phyloP scores from a whole-genome alignment of 2,113 vertebrate species.

The Atractosteus spatula region DNA sequence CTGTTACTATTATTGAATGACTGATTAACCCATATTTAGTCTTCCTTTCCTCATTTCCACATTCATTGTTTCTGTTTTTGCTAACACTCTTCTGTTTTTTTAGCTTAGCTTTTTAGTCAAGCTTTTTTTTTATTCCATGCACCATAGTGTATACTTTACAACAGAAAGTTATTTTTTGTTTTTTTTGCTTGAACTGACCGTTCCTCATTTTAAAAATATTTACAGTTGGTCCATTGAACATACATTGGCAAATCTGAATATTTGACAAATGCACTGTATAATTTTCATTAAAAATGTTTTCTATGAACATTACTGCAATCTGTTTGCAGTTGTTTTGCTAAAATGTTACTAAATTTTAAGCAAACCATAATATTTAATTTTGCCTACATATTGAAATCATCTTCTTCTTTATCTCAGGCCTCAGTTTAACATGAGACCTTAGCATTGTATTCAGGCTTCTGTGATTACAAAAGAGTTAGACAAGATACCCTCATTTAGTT shows the following conservation, averaged over 20 bases:
- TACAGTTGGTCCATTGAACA: background rate
- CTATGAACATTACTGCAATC: background rate
- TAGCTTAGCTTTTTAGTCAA: too few species aligned
- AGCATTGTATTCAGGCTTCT: too few species aligned
- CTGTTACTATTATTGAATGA: conserved; percentile 30
- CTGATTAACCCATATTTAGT: conserved; percentile 44
- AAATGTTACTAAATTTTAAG: background rate
- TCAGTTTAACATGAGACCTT: too few species aligned
- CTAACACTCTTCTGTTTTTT: background rate
- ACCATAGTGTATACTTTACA: too few species aligned
- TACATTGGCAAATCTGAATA: background rate
- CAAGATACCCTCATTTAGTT: too few species aligned
- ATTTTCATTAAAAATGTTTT: background rate
- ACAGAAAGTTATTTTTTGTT: too few species aligned
- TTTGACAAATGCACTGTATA: background rate
- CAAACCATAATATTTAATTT: background rate
- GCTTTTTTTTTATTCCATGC: too few species aligned
- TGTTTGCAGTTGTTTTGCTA: background rate
- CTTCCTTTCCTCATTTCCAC: conserved; percentile 12
- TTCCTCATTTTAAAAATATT: background rate
- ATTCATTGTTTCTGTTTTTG: background rate
- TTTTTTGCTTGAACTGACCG: background rate
- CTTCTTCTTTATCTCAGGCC: too few species aligned
- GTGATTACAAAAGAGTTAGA: too few species aligned
- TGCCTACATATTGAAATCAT: too few species aligned